A percentile compares a stretch with the other conserved stretches of the same genome.
phyloP scores from a whole-genome alignment of 2,888 invertebrate species.

The Caenorhabditis wallacei region DNA sequence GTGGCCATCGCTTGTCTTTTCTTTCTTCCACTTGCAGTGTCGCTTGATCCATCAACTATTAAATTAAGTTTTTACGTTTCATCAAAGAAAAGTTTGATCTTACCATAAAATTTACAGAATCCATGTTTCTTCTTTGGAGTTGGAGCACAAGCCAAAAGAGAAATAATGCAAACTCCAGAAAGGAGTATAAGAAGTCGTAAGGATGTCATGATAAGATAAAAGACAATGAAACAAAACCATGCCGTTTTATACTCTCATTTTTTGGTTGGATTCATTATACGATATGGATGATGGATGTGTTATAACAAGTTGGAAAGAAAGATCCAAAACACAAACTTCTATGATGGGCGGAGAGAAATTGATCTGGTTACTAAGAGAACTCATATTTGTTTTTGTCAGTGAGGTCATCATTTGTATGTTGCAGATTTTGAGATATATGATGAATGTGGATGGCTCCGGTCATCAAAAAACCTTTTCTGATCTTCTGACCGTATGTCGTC shows the following conservation, averaged over 20 bases:
- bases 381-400: neutral
- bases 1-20: slow-evolving; percentile 17
- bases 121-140: slow-evolving; percentile 10
- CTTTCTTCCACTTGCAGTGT: slow-evolving; percentile 6
- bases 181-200: neutral
- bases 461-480: neutral
- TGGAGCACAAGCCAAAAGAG: slow-evolving; percentile 2
- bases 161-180: neutral
- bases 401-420: neutral
- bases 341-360: neutral
- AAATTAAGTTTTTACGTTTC: neutral
- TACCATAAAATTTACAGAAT: slow-evolving; percentile 9
- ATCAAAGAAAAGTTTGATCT: neutral
- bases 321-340: slow-evolving; percentile 5
- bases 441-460: neutral
- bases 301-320: slow-evolving; percentile 20
- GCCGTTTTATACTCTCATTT: slow-evolving; percentile 18
- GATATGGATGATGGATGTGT: slow-evolving; percentile 27
- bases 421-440: too few relatives aligned
- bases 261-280: neutral
- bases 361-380: neutral
- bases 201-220: slow-evolving; percentile 3
- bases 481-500: neutral
- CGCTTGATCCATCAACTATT: slow-evolving; percentile 43
- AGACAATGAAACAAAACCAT: neutral